A percentile compares a stretch with the other conserved stretches of the same genome.
Conservation (phyloP, 2,113 vertebrate species). For the Phainopepla nitens region DNA sequence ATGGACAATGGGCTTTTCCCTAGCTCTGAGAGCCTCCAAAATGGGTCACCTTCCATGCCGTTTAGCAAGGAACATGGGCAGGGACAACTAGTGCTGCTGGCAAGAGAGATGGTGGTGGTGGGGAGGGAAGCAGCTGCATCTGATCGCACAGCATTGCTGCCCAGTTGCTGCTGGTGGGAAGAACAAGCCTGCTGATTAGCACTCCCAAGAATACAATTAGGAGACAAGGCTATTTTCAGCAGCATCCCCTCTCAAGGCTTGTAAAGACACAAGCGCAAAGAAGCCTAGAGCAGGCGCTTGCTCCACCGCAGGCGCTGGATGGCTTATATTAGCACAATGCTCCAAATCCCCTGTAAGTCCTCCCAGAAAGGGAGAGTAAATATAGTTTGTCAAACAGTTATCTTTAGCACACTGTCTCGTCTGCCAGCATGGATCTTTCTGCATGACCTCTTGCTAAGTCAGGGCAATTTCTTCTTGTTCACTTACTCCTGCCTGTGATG, state of each 20-base stretch:
- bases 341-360: conserved; percentile 66
- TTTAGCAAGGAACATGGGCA: neutral
- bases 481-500: neutral
- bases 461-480: conserved; percentile 44
- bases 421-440: conserved; percentile 57
- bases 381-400: conserved; percentile 63
- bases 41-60: neutral
- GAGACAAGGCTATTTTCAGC: conserved; percentile 40
- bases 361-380: conserved; percentile 64
- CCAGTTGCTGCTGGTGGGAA: conserved; percentile 5
- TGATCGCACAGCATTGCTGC: neutral
- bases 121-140: neutral
- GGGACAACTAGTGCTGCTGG: neutral
- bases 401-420: conserved; percentile 60
- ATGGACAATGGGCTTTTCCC: neutral
- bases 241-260: conserved; percentile 1
- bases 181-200: neutral
- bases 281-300: neutral
- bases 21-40: neutral
- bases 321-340: conserved; percentile 60
- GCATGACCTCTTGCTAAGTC: conserved; percentile 59
- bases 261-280: conserved; percentile 31
- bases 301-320: conserved; percentile 30
- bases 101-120: neutral
- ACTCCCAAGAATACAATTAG: conserved; percentile 44